These are phyloP conservation scores for Hirtodrosophila histrioides DNA, from an alignment of 2,888 invertebrate species.

Conservation along the genomic window DNA sequence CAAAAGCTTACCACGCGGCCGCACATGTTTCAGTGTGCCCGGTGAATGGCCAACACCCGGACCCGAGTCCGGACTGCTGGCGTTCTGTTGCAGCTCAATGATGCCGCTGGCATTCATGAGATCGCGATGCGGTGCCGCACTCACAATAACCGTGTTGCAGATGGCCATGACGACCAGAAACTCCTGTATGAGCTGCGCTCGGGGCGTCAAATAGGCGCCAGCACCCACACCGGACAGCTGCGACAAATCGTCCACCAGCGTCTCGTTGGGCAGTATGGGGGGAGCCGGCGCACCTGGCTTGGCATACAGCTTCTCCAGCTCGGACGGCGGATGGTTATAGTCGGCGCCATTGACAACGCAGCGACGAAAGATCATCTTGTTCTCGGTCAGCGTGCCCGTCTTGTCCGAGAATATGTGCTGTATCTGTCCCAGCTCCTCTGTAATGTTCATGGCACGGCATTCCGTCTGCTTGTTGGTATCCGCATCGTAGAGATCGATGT, in stretches of 20 bases:
- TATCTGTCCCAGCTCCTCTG: conserved; percentile 97
- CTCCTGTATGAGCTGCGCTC: conserved; percentile 91
- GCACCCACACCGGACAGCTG: conserved; percentile 70
- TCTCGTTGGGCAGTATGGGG: conserved; percentile 85
- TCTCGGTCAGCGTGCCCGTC: conserved; percentile 98
- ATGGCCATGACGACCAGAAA: conserved; percentile 96
- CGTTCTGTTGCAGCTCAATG: conserved; percentile 85
- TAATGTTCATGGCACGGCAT: conserved; percentile 97
- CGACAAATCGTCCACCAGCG: conserved; percentile 86
- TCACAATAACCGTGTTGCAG: conserved; percentile 98
- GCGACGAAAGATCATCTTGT: conserved; percentile 97
- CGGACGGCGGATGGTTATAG: conserved; percentile 92
- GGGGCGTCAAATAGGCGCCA: conserved; percentile 85
- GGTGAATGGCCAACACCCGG: conserved; percentile 12
- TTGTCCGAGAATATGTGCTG: conserved; percentile 98
- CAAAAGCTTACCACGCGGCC: conserved; percentile 39
- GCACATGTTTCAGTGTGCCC: conserved; percentile 41
- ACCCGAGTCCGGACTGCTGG: conserved; percentile 24
- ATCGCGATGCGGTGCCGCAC: conserved; percentile 90
- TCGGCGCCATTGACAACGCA: conserved; percentile 95
- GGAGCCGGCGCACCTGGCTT: conserved; percentile 85
- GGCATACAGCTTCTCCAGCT: conserved; percentile 86
- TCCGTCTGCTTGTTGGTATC: conserved; percentile 92
- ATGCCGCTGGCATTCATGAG: conserved; percentile 89
- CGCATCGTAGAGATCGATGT: conserved; percentile 93